phyloP scores from a whole-genome alignment of 2,888 invertebrate genomes.

The Volucella inflata region DNA sequence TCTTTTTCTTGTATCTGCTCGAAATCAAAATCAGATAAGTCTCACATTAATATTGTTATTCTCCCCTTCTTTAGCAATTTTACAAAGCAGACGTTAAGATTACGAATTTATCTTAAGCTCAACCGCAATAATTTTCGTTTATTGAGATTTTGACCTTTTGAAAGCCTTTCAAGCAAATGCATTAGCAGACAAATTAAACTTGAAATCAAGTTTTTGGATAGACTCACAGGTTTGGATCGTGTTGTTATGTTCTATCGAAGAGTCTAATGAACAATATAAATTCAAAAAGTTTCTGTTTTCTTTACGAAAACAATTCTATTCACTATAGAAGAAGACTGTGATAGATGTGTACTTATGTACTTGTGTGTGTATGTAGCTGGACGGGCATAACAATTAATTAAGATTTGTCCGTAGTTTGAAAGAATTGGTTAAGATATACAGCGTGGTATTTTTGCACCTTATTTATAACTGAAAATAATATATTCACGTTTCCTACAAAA shows the following conservation, averaged over 20 bases:
- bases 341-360: too few species aligned
- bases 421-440: too few species aligned
- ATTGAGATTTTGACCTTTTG: constrained; percentile 24
- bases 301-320: background rate
- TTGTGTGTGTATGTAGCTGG: too few species aligned
- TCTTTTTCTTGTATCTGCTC: background rate
- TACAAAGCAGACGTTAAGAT: background rate
- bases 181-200: background rate
- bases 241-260: constrained; percentile 23
- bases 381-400: too few species aligned
- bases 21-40: background rate
- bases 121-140: constrained; percentile 7
- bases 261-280: constrained; percentile 25
- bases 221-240: constrained; percentile 6
- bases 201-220: constrained; percentile 17
- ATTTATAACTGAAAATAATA: too few species aligned
- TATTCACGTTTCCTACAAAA: too few species aligned
- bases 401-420: too few species aligned
- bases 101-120: constrained; percentile 1
- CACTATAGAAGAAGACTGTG: too few species aligned
- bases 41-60: background rate
- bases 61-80: background rate
- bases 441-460: too few species aligned
- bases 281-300: constrained; percentile 4
- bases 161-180: background rate